Conservation (phyloP, 2,113 vertebrate species). For the Aptenodytes forsteri region DNA sequence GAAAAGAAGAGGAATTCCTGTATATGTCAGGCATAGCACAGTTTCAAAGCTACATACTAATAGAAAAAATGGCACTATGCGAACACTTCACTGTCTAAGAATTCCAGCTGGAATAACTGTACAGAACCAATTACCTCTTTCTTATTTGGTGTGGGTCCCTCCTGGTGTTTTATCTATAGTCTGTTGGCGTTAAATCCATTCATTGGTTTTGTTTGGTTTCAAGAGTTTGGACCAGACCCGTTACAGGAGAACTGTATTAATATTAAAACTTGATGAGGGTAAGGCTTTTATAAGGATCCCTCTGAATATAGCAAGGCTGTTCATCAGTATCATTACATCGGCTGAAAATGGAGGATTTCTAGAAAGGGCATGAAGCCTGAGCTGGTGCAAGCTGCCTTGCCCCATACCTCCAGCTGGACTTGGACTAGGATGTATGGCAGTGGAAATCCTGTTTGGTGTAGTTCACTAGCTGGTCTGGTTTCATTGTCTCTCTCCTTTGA, state of each 20-base stretch:
- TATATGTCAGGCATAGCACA: neutral
- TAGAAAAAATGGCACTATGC: neutral
- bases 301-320: neutral
- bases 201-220: neutral
- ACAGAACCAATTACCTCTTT: neutral
- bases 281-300: neutral
- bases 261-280: neutral
- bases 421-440: neutral
- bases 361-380: neutral
- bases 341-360: neutral
- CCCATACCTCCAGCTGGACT: neutral
- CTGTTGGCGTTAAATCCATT: neutral
- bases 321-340: neutral
- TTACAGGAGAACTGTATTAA: neutral
- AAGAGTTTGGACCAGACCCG: neutral
- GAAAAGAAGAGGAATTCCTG: neutral
- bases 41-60: neutral
- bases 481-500: neutral
- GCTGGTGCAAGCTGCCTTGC: neutral
- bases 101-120: constrained; percentile 39
- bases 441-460: neutral
- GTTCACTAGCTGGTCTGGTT: neutral
- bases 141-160: neutral
- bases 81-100: constrained; percentile 41
- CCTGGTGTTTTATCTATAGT: neutral